Evolutionary conservation across 2,888 invertebrate species (phyloP), one percentile per base, ranked within the genome.

Genomic region (Pyrrhia umbra): DNA sequence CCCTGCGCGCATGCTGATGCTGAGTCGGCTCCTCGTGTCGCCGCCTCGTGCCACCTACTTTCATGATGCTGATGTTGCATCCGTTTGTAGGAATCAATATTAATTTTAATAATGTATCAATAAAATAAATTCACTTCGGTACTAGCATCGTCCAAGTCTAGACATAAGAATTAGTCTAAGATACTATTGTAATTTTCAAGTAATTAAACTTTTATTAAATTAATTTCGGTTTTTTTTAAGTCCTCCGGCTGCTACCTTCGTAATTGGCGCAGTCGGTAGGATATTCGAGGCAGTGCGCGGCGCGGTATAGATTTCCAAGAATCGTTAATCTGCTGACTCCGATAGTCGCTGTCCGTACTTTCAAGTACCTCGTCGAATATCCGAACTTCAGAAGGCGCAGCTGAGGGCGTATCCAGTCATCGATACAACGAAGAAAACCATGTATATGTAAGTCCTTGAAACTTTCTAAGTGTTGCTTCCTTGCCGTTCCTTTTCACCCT

Each of bases 381-480:
- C 40, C 47, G 40, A 47, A 47, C 47, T 34, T 34, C 25, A 54
- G 30, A 30, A 43, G 54, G n/a, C 21, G 43, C 46, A 43, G 37
- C 30, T 27, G 45, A 46, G 39, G 30, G 39, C 40, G 56, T 18
- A 47, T 57, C 40, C 27, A 47, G 39, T 6, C 45, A 57, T 47
- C 40, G 47, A 47, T 49, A 57, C 47, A 40, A 4, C 37, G 15
- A 50, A 10, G 20, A 37, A 50, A n/a, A 50, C 6, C 15, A 50
- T 50, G 46, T 37, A 37, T 15, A 37, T 37, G 34, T 49, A 49
- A 37, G 34, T 37, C 34, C 25, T 47, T 47, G 39, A 56, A 55
- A 20, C 27, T 23, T 45, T 40, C 40, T 25, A 10, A 50, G 57
- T 57, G 57, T 57, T 57, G 47, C 57, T 40, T 15, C 27, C 47